Evolutionary conservation across 1,140 invertebrate species (phyloP), one percentile per base, ranked within the genome.

Genomic region (Nephila pilipes): DNA sequence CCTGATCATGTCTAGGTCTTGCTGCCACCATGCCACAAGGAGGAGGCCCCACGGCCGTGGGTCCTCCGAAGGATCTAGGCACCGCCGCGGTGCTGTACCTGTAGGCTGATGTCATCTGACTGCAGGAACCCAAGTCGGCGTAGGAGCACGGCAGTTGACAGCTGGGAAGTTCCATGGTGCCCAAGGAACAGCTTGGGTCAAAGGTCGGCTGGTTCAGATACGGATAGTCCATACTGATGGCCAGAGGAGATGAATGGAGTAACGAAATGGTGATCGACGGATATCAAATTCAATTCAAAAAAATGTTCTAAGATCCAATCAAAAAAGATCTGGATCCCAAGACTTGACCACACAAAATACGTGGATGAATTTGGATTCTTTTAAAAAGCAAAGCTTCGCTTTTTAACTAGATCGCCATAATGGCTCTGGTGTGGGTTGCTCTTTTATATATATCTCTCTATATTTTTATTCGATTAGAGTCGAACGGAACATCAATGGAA

Each of bases 51-150:
- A 83, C 87, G 22, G 87, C 87, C n/a, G 87, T 58, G 46, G 90
- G 90, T 12, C 83, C 94, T 18, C 92, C 83, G 38, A 94, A 94
- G 46, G 91, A 90, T 38, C 94, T 57, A 8, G 90, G 94, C 20
- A 93, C 94, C 6, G 94, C 88, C 32, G 88, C 92, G 1, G 92
- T 85, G 69, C 91, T 90, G 80, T 88, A 90, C 22, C 83, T 89
- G 87, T 92, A 93, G 88, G 94, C 94, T 38, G 97, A 97, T 87
- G 97, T 97, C 97, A 98, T 98, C 96, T 98, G 98, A 75, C 97
- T 97, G 95, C 98, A 98, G 18, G 97, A 97, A 38, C 97, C 97
- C 93, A 98, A 96, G 95, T 98, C 98, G 38, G 97, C 97, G 95
- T 98, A 98, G 12, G 97, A 97, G 95, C 97, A 97, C 60, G 97